Conservation (phyloP, 2,113 vertebrate species). For the Neodon shergylaensis region DNA sequence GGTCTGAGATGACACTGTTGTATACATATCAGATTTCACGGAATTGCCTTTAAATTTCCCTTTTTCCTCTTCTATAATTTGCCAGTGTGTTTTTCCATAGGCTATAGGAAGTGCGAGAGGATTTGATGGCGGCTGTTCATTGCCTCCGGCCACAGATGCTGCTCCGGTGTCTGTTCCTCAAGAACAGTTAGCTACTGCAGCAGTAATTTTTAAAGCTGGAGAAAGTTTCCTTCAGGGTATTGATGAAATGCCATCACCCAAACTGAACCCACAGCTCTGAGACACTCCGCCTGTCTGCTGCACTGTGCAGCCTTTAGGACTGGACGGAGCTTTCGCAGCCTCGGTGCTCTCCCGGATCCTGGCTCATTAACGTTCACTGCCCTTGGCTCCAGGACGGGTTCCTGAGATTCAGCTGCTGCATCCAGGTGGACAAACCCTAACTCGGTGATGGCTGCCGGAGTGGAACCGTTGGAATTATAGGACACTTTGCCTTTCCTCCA, state of each 20-base stretch:
- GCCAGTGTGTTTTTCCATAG: not conserved
- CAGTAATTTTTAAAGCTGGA: slow-evolving; percentile 54
- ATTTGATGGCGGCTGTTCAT: not conserved
- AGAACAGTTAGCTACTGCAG: slow-evolving; percentile 59
- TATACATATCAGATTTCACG: not conserved
- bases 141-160: slow-evolving; percentile 7
- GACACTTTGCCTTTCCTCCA: not conserved
- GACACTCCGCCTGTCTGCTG: not conserved
- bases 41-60: not conserved
- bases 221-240: slow-evolving; percentile 60
- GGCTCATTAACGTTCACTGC: slow-evolving; percentile 22
- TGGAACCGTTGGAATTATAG: slow-evolving; percentile 1
- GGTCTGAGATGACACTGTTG: slow-evolving; percentile 25
- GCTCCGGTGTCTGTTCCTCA: slow-evolving; percentile 49
- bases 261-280: slow-evolving; percentile 32
- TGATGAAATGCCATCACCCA: slow-evolving; percentile 58
- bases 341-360: not conserved
- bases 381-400: slow-evolving; percentile 34
- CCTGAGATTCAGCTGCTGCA: slow-evolving; percentile 31
- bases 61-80: not conserved
- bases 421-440: not conserved
- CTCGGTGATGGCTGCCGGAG: not conserved
- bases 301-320: not conserved
- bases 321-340: slow-evolving; percentile 23
- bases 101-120: not conserved